phyloP scores from a whole-genome alignment of 2,888 invertebrate genomes.

The Gandaritis pyraliata region DNA sequence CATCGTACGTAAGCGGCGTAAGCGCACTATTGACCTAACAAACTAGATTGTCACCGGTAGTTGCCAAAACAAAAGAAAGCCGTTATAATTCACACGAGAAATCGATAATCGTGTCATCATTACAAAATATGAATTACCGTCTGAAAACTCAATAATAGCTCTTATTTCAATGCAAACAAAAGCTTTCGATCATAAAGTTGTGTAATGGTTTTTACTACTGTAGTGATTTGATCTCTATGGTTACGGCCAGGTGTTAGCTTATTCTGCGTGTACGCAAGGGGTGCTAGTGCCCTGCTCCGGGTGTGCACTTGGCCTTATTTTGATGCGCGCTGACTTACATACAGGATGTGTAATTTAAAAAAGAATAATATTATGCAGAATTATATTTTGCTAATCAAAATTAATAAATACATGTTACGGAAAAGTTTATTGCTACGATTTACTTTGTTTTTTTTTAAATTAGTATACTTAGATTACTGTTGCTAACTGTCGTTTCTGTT shows the following conservation, averaged over 20 bases:
- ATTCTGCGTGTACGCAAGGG: conserved; percentile 58
- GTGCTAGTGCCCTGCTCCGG: conserved; percentile 56
- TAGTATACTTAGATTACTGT: too few relatives aligned
- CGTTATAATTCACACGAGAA: conserved; percentile 68
- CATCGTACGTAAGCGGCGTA: conserved; percentile 34
- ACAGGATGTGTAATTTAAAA: conserved; percentile 53
- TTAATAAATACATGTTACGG: not conserved
- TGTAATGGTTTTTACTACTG: conserved; percentile 37
- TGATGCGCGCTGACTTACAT: conserved; percentile 46
- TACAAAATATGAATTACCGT: conserved; percentile 42
- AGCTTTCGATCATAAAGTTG: conserved; percentile 5
- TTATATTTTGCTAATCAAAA: not conserved
- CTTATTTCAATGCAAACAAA: conserved; percentile 34
- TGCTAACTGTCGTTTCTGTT: too few relatives aligned
- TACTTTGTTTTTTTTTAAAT: too few relatives aligned
- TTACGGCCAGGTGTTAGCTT: conserved; percentile 79
- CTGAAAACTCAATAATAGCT: conserved; percentile 29
- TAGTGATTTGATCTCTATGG: conserved; percentile 83
- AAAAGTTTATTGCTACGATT: too few relatives aligned
- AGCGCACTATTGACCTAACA: conserved; percentile 33
- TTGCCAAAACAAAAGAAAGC: conserved; percentile 59
- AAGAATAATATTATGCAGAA: not conserved
- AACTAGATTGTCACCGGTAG: conserved; percentile 38
- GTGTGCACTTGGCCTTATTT: conserved; percentile 45
- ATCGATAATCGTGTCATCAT: conserved; percentile 53